Conservation (phyloP, 2,113 vertebrate genomes). For the Dasyornis broadbenti region DNA sequence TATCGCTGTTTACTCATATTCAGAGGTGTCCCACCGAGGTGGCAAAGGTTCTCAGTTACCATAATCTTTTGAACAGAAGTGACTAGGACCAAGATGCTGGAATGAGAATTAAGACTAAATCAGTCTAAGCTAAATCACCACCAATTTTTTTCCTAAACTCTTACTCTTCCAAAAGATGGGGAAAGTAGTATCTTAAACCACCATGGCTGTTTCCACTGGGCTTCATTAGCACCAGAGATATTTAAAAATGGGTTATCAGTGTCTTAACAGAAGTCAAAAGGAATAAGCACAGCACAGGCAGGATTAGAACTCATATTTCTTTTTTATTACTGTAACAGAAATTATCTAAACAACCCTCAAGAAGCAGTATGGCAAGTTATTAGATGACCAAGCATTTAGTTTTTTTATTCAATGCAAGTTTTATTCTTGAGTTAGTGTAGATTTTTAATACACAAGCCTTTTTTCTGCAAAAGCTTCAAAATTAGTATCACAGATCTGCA, state of each 20-base stretch:
- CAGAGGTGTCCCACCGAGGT: background rate
- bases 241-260: background rate
- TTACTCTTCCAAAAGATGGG: background rate
- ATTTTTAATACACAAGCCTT: background rate
- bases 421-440: background rate
- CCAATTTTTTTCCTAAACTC: background rate
- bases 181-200: background rate
- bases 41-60: background rate
- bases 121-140: background rate
- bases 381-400: background rate
- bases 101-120: background rate
- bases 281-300: background rate
- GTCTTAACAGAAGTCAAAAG: background rate
- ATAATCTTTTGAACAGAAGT: background rate
- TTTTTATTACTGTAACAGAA: background rate
- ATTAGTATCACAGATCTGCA: background rate
- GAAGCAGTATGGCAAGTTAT: background rate
- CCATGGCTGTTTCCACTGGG: background rate
- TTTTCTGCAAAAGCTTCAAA: background rate
- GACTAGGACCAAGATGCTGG: background rate
- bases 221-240: background rate
- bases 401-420: background rate
- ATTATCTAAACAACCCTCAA: background rate
- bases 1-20: background rate
- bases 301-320: background rate